These are phyloP conservation scores for Pseudopleuronectes americanus DNA, from an alignment of 2,797 vertebrate species.

Conservation along the genomic window DNA sequence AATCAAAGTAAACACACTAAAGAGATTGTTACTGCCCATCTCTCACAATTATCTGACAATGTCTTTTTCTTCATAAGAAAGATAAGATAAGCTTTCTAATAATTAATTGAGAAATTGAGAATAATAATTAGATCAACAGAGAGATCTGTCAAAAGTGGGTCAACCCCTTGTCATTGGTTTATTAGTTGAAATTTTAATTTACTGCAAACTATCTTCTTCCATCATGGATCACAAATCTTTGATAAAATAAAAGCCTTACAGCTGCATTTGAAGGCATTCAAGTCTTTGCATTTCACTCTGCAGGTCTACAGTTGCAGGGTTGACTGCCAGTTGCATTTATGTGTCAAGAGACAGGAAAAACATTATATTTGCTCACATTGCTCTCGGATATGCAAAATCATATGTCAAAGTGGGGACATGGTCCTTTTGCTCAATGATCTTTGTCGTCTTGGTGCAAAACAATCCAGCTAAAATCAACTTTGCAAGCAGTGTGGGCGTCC, in stretches of 20 bases:
- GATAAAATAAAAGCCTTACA: background rate
- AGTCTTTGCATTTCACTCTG: background rate
- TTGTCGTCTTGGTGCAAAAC: background rate
- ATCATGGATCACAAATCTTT: background rate
- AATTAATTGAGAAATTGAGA: background rate
- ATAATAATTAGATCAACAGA: background rate
- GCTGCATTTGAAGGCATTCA: background rate
- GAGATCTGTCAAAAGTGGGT: background rate
- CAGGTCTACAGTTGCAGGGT: background rate
- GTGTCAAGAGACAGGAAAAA: background rate
- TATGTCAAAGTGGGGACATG: background rate
- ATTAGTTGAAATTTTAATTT: too few relatives aligned
- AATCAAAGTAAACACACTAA: background rate
- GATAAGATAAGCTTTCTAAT: background rate
- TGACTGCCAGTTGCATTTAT: background rate
- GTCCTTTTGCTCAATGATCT: conserved; percentile 20
- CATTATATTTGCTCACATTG: background rate
- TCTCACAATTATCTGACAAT: background rate
- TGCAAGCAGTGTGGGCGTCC: conserved; percentile 6
- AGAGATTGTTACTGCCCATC: background rate
- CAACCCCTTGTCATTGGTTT: background rate
- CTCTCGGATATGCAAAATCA: conserved; percentile 7
- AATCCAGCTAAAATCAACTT: conserved; percentile 17
- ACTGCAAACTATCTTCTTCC: background rate
- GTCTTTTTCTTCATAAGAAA: too few relatives aligned